phyloP scores from a whole-genome alignment of 1,140 invertebrate species.

The Luehdorfia chinensis region DNA sequence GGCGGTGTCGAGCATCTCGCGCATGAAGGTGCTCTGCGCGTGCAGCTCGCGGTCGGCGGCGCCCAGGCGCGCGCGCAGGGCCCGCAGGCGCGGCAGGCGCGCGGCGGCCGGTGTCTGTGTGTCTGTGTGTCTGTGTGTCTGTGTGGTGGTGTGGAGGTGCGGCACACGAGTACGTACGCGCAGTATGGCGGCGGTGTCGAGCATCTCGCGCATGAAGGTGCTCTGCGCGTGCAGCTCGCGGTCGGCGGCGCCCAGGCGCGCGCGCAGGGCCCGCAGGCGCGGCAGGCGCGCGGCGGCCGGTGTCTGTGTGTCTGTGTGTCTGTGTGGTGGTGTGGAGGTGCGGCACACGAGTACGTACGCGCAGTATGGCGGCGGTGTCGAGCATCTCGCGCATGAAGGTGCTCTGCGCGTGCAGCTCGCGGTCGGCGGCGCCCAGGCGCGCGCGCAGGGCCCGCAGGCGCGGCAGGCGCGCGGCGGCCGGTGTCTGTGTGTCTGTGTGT shows the following conservation, averaged over 20 bases:
- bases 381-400: slow-evolving; percentile 99
- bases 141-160: no score
- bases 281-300: slow-evolving; percentile 86
- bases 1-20: slow-evolving; percentile 98
- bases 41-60: slow-evolving; percentile 93
- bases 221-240: slow-evolving; percentile 93
- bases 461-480: slow-evolving; percentile 85
- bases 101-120: slow-evolving; percentile 93
- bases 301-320: no score
- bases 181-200: slow-evolving; percentile 92
- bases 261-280: slow-evolving; percentile 90
- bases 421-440: slow-evolving; percentile 95
- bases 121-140: no score
- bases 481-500: no score
- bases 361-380: slow-evolving; percentile 90
- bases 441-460: slow-evolving; percentile 92
- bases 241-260: slow-evolving; percentile 95
- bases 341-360: no score
- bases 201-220: slow-evolving; percentile 99
- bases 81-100: slow-evolving; percentile 87
- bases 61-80: slow-evolving; percentile 93
- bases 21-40: slow-evolving; percentile 98
- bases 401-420: slow-evolving; percentile 92
- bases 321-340: no score
- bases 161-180: no score